Conservation (phyloP, 2,113 vertebrate species). For the Nothoprocta pentlandii region DNA sequence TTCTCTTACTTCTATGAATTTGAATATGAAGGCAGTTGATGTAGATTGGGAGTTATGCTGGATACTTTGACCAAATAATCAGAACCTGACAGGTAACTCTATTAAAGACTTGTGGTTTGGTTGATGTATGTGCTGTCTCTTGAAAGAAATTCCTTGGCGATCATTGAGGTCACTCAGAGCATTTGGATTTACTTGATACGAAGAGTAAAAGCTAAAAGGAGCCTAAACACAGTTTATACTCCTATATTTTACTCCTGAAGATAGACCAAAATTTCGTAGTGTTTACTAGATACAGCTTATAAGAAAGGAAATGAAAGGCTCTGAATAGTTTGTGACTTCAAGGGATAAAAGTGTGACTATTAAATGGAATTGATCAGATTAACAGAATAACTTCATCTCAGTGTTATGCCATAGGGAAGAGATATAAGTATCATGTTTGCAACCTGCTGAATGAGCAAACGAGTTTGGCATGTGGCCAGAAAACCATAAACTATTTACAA, state of each 20-base stretch:
- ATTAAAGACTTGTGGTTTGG: not conserved
- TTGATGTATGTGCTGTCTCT: not conserved
- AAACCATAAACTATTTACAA: conserved; percentile 19
- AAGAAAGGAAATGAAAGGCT: not conserved
- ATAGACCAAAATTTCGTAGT: not conserved
- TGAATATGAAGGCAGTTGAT: not conserved
- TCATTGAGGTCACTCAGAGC: not conserved
- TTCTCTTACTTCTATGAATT: not conserved
- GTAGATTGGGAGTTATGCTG: not conserved
- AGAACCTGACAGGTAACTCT: not conserved
- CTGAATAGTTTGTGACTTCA: not conserved
- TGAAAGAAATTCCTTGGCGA: not conserved
- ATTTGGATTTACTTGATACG: not conserved
- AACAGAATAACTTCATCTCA: not conserved
- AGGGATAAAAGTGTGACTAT: not conserved
- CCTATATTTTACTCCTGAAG: not conserved
- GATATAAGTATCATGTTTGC: not conserved
- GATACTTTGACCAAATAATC: not conserved
- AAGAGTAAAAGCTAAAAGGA: not conserved
- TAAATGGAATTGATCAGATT: not conserved
- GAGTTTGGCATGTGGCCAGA: not conserved
- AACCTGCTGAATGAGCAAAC: not conserved
- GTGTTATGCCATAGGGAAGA: not conserved
- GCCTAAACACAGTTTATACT: not conserved
- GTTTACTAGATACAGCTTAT: not conserved